phyloP scores from a whole-genome alignment of 2,888 invertebrate genomes.

The Chouioia cunea region DNA sequence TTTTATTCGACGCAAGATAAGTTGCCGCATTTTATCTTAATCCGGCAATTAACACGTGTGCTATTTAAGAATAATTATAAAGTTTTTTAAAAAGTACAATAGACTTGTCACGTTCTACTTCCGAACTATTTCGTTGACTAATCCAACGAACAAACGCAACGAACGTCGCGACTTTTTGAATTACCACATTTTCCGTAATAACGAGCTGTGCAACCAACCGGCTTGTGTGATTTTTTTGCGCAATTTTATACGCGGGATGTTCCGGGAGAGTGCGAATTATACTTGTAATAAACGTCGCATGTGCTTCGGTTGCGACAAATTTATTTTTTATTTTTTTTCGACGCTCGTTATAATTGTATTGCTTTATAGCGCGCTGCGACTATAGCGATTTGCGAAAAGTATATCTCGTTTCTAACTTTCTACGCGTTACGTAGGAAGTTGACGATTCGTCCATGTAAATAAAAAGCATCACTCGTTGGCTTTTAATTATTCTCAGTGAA shows the following conservation, averaged over 20 bases:
- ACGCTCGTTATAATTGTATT: slow-evolving; percentile 11
- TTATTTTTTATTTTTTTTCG: slow-evolving; percentile 15
- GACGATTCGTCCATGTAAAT: too few relatives aligned
- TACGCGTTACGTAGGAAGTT: too few relatives aligned
- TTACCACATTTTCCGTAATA: slow-evolving; percentile 37
- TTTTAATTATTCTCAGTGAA: too few relatives aligned
- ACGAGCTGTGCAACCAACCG: not conserved
- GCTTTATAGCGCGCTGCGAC: not conserved
- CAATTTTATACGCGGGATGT: slow-evolving; percentile 6
- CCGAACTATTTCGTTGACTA: slow-evolving; percentile 11
- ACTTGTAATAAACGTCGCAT: not conserved
- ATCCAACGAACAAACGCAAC: not conserved
- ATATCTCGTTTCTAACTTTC: too few relatives aligned
- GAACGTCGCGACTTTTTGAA: slow-evolving; percentile 11
- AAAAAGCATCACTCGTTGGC: too few relatives aligned
- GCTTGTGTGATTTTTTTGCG: slow-evolving; percentile 24
- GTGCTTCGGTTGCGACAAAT: not conserved
- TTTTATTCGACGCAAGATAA: too few relatives aligned
- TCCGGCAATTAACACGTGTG: too few relatives aligned
- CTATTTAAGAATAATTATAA: not conserved
- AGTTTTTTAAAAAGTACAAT: not conserved
- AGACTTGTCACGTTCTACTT: slow-evolving; percentile 8
- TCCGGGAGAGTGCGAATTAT: slow-evolving; percentile 10
- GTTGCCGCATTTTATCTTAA: too few relatives aligned
- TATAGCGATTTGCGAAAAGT: too few relatives aligned